Base-by-base conservation (phyloP, 2,113 vertebrate species). In the Sturnira hondurensis region DNA sequence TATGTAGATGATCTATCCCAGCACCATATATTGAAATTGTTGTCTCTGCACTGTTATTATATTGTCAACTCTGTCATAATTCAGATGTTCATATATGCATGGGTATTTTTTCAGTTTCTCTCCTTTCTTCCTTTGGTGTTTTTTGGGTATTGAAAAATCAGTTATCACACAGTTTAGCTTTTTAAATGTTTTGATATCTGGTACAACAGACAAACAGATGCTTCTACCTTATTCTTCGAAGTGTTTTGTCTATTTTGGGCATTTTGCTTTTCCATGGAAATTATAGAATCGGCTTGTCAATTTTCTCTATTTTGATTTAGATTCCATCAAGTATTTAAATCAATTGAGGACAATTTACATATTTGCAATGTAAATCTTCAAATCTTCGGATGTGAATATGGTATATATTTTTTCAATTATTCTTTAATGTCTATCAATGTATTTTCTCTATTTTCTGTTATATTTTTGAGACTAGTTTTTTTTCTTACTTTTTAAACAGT, bases 61-160 rank as follows among this genome's bases (percentile, higher is more conserved):
- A 45, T 77, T 83, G 54, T 50, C 56, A 89, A 45, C 65, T 89
- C 63, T 95, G 50, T 89, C 47, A 74, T 74, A n/a, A 63, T 58
- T 85, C 38, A 88, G 24, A 22, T 92, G 45, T 89, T 94, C 56
- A 70, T 70, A 52, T 63, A 70, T 82, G 58, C 43, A 26, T 95
- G 61, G 43, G 5, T 93, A 15, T 86, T 93, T 76, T 92, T 85
- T 61, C 89, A 24, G 9, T 16, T 92, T 93, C 63, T 84, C 13
- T 68, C 65, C 61, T 93, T 87, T 63, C 28, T 88, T 93, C 20
- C 73, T 95, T 82, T 93, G 86, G 11, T 95, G 36, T 77, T 90
- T 86, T 90, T 87, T 70, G 43, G 9, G 52, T 87, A 24, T 93
- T 93, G 45, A 65, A 93, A 22, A 87, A 43, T 63, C 33, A 54